Evolutionary conservation across 2,888 invertebrate species (phyloP).

Genomic region (Podotricha telesiphe): DNA sequence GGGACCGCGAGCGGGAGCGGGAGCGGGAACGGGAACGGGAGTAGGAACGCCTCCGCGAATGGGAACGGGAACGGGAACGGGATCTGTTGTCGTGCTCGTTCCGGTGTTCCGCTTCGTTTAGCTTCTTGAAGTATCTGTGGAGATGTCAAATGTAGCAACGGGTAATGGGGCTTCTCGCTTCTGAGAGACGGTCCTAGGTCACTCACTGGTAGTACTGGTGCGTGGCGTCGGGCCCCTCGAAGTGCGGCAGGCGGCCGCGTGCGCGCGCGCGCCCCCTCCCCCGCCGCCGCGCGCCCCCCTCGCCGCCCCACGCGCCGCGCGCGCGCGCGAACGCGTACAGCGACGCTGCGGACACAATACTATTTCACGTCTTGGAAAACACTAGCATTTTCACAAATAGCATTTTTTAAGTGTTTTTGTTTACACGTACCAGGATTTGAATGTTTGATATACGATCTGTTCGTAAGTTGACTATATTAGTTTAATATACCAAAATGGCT

Average conservation of each 20-base stretch:
- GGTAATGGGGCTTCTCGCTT: too few relatives aligned
- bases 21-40: constrained; percentile 61
- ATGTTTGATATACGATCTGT: too few relatives aligned
- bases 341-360: background rate
- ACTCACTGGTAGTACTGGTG: constrained; percentile 70
- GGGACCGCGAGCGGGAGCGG: constrained; percentile 52
- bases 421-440: too few relatives aligned
- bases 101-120: constrained; percentile 82
- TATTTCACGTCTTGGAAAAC: too few relatives aligned
- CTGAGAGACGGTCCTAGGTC: too few relatives aligned
- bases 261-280: constrained; percentile 53
- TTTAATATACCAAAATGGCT: too few relatives aligned
- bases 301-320: constrained; percentile 53
- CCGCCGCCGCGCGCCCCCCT: constrained; percentile 49
- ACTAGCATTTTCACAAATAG: too few relatives aligned
- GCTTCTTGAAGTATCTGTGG: constrained; percentile 84
- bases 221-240: constrained; percentile 73
- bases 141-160: background rate
- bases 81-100: constrained; percentile 70
- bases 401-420: too few relatives aligned
- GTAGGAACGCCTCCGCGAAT: constrained; percentile 59
- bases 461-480: too few relatives aligned
- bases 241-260: constrained; percentile 66
- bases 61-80: constrained; percentile 56
- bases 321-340: constrained; percentile 50